Conservation (phyloP, 2,888 invertebrate species). For the Tetrapedia diversipes region DNA sequence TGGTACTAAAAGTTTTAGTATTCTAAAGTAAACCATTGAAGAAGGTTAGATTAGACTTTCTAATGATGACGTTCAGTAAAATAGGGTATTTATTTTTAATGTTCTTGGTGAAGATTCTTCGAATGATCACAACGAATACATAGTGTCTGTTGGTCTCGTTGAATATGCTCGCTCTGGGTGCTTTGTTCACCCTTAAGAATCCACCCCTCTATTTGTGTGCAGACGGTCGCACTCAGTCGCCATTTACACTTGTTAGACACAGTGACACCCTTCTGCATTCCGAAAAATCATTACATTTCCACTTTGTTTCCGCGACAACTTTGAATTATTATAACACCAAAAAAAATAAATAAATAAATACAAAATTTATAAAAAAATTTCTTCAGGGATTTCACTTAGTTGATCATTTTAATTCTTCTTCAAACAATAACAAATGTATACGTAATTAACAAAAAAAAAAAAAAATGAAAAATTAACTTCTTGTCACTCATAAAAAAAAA, state of each 20-base stretch:
- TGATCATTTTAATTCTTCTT: too few species aligned
- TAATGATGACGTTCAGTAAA: background rate
- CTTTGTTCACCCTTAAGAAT: conserved; percentile 14
- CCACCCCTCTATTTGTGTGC: background rate
- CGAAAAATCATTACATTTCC: background rate
- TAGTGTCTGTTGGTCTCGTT: conserved; percentile 4
- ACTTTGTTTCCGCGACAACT: background rate
- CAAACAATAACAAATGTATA: too few species aligned
- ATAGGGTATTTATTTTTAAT: background rate
- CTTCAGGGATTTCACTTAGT: background rate
- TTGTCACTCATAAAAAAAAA: too few species aligned
- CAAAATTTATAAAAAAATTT: too few species aligned
- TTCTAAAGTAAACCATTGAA: too few species aligned
- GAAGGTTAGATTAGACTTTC: background rate
- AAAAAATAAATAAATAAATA: too few species aligned
- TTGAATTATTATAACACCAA: background rate
- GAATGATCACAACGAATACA: background rate
- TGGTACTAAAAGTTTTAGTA: too few species aligned
- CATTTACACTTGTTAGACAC: conserved; percentile 22
- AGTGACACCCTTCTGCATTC: conserved; percentile 3
- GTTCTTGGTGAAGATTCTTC: background rate
- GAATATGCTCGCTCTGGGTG: conserved; percentile 8
- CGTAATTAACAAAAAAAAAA: background rate
- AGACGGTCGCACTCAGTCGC: background rate
- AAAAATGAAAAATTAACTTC: background rate